Evolutionary conservation across 2,113 vertebrate genomes (phyloP), one percentile per base, ranked within the genome.

Genomic region (Sinocyclocheilus grahami): DNA sequence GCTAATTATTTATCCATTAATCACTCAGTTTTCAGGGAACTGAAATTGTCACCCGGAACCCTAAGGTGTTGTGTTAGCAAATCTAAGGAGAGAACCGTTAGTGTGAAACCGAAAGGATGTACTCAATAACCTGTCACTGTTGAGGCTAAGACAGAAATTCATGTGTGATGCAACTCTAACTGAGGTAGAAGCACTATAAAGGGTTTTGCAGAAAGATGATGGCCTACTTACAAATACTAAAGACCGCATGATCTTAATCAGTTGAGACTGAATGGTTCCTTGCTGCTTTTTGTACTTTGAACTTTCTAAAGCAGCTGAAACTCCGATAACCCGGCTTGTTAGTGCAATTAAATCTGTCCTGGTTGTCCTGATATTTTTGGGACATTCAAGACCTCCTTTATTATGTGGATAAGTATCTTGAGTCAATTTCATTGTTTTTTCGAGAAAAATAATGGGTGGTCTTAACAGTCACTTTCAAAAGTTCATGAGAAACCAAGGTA

Each of bases 161-260:
- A 20, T 20, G 58, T 13, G 24, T 14, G 65, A 55, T 48, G 42
- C 71, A 84, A 79, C 67, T 71, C 30, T 71, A 71, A 37, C 53
- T 18, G 0, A 55, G 87, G 39, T 86, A 72, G 80, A 81, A 58
- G 72, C 24, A 22, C n/a, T 78, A 76, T 85, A 75, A 87, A 87
- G 71, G 75, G 67, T 76, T 42, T 62, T 33, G 27, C 20, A 46
- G 13, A 53, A 84, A 71, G 72, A 74, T 55, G 39, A 62, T 78
- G 62, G 76, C 63, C 71, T 27, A 18, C 27, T 42, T 60, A 5
- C 13, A 33, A 30, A 67, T 14, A 16, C 27, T 18, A 33, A 67
- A 48, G 53, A 58, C 67, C 46, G 55, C 55, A 75, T 55, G 63
- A 37, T 79, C 63, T 10, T 84, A 46, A 74, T 58, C 53, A 60